Base-by-base conservation (phyloP, 2,888 invertebrate genomes). In the Polyommatus iphigenia region DNA sequence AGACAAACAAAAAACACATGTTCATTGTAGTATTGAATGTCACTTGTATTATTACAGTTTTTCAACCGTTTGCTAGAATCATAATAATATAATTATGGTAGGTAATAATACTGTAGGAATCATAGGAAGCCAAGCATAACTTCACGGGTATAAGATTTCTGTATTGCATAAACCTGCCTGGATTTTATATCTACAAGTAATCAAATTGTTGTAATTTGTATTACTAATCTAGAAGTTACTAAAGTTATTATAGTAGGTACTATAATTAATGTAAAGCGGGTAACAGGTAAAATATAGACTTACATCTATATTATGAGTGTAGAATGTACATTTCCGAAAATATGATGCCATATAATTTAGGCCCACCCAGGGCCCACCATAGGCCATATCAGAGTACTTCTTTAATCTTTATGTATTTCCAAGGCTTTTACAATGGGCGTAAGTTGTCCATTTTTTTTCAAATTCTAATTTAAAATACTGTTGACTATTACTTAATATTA, bases 81-180 rank as follows among this genome's bases (percentile, higher is more conserved):
- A 32, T 32, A 67, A 29, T 67, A 67, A 62, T 62, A n/a, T 20
- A n/a, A 59, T 54, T 54, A 54, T 54, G 4, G 54, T 7, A 59
- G 20, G 20, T 32, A 67, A 67, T 67, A 29, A 67, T 67, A 67
- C 15, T 67, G 15, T 32, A 29, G 13, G 15, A 15, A 67, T 67
- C 67, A 67, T 67, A 67, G 29, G 29, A 67, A 67, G 29, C 67
- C 67, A 67, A 67, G 67, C 67, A 67, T 29, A 67, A 67, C 67
- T 67, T 67, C 15, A 67, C 67, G 67, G 67, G 67, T 67, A 67
- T 67, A 32, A 67, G 5, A 67, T 67, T 67, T 67, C 67, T 29
- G 67, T 18, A 67, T 67, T 67, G 29, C 67, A 15, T 29, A 29
- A 67, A 67, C 67, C 29, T 67, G 67, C 13, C 62, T 67, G 24